phyloP scores from a whole-genome alignment of 2,888 invertebrate species.

The Metopia argyrocephala region DNA sequence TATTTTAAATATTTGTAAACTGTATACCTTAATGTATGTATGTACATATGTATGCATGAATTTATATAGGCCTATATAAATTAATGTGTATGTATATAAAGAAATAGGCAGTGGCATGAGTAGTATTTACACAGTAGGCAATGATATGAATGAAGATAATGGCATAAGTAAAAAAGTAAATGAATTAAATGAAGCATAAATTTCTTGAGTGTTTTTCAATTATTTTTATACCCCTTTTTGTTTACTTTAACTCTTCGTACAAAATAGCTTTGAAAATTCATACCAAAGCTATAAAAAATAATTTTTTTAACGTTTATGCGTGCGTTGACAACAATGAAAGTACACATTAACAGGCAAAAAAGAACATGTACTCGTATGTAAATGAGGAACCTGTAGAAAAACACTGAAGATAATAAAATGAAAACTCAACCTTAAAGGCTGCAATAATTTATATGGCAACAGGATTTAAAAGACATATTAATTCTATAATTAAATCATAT shows the following conservation, averaged over 20 bases:
- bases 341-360: too few relatives aligned
- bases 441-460: slow-evolving; percentile 25
- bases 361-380: too few relatives aligned
- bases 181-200: slow-evolving; percentile 58
- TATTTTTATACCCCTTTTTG: slow-evolving; percentile 32
- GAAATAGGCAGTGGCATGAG: too few relatives aligned
- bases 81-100: too few relatives aligned
- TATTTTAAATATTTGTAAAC: too few relatives aligned
- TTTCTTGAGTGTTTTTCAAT: slow-evolving; percentile 59
- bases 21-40: too few relatives aligned
- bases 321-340: too few relatives aligned
- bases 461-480: too few relatives aligned
- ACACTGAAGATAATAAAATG: slow-evolving; percentile 17
- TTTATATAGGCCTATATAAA: background rate
- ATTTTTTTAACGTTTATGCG: too few relatives aligned
- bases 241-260: background rate
- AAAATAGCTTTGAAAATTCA: background rate
- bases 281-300: background rate
- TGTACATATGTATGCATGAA: too few relatives aligned
- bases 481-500: too few relatives aligned
- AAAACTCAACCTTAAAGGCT: slow-evolving; percentile 32
- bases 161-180: slow-evolving; percentile 38
- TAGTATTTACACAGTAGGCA: background rate
- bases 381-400: slow-evolving; percentile 9
- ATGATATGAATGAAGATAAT: background rate